Evolutionary conservation across 1,140 invertebrate species (phyloP).

Genomic region (Leguminivora glycinivorella): DNA sequence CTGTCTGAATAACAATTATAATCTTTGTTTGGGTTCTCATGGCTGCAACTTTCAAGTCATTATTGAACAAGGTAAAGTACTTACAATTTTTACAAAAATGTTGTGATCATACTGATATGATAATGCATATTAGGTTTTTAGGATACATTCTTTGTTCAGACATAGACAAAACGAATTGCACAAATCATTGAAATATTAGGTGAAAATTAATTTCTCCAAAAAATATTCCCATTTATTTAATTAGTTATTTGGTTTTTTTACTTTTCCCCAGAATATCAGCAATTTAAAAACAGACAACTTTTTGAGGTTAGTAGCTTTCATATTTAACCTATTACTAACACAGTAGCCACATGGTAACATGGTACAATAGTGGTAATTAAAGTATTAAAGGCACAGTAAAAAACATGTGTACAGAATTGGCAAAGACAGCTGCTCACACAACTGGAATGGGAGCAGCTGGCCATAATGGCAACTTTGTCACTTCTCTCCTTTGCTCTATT

Average conservation of each 20-base stretch:
- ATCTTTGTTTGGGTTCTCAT: slow-evolving; percentile 10
- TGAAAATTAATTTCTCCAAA: too few relatives aligned
- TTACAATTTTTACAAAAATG: neutral
- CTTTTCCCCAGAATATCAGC: too few relatives aligned
- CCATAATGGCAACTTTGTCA: slow-evolving; percentile 11
- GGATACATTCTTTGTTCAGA: neutral
- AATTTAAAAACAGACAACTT: too few relatives aligned
- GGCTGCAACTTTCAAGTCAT: slow-evolving; percentile 19
- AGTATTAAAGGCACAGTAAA: neutral
- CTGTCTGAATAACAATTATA: slow-evolving; percentile 9
- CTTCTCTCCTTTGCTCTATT: neutral
- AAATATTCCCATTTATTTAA: too few relatives aligned
- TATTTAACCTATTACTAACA: neutral
- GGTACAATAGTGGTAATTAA: neutral
- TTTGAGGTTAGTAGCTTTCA: neutral
- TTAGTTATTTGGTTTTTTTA: too few relatives aligned
- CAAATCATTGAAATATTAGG: slow-evolving; percentile 3
- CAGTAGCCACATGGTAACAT: neutral
- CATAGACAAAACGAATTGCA: neutral
- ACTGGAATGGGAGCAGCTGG: slow-evolving; percentile 24
- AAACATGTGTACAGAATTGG: neutral
- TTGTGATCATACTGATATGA: neutral
- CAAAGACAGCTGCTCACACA: slow-evolving; percentile 19
- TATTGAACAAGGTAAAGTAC: slow-evolving; percentile 9
- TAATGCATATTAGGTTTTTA: neutral